Percentiles rank a stretch among this genome's conserved stretches.
Evolutionary conservation across 2,113 vertebrate genomes (phyloP).

Genomic region (Hyaena hyaena): DNA sequence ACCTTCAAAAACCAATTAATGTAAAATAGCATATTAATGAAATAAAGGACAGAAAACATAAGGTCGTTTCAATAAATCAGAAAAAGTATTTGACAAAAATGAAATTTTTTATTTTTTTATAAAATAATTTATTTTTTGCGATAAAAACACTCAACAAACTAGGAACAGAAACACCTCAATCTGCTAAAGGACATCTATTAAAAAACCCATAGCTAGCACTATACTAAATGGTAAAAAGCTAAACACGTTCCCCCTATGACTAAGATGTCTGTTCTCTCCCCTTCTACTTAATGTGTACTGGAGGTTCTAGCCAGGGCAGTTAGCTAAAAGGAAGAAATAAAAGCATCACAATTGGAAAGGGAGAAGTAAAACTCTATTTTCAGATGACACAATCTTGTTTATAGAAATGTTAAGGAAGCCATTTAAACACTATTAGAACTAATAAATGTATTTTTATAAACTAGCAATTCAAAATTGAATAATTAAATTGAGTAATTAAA

Average conservation of each 20-base stretch:
- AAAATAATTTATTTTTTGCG: background rate
- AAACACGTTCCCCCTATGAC: background rate
- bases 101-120: background rate
- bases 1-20: constrained; percentile 38
- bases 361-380: constrained; percentile 9
- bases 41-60: background rate
- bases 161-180: background rate
- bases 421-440: background rate
- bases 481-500: background rate
- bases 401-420: constrained; percentile 11
- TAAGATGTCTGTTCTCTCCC: background rate
- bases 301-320: background rate
- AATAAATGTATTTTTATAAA: background rate
- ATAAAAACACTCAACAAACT: background rate
- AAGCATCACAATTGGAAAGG: background rate
- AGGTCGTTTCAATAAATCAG: constrained; percentile 22
- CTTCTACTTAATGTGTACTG: background rate
- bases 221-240: background rate
- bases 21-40: background rate
- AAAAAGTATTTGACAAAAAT: background rate
- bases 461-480: background rate
- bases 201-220: background rate
- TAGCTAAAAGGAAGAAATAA: background rate
- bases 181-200: background rate
- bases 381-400: background rate